These are phyloP conservation scores for Melanotaenia maccullochi DNA, from an alignment of 2,797 vertebrate genomes.

Conservation along the genomic window DNA sequence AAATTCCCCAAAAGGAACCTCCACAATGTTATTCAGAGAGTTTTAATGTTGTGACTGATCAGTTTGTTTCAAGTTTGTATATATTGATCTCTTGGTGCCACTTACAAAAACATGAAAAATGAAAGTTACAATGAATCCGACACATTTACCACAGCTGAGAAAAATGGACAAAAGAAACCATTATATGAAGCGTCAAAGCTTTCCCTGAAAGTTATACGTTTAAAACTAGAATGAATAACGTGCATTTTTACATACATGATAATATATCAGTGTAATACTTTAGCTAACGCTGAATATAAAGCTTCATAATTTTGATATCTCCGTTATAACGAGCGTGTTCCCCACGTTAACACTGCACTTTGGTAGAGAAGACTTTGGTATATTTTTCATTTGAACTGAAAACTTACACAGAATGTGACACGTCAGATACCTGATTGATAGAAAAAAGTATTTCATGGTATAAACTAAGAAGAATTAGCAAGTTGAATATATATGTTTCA, in stretches of 20 bases:
- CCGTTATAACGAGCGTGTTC: slow-evolving; percentile 6
- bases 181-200: not conserved
- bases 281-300: slow-evolving; percentile 15
- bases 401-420: not conserved
- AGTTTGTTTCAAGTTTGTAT: slow-evolving; percentile 23
- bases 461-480: slow-evolving; percentile 28
- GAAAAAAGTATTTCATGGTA: not conserved
- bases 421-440: slow-evolving; percentile 5
- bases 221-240: slow-evolving; percentile 5
- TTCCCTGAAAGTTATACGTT: not conserved
- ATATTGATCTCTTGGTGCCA: slow-evolving; percentile 24
- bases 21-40: too few relatives aligned
- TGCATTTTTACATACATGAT: not conserved
- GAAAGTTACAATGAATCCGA: not conserved
- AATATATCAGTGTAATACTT: not conserved
- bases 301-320: not conserved
- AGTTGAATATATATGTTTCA: slow-evolving; percentile 7
- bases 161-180: not conserved
- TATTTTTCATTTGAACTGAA: slow-evolving; percentile 33
- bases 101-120: slow-evolving; percentile 11
- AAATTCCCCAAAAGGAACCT: too few relatives aligned
- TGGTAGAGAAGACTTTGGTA: slow-evolving; percentile 34
- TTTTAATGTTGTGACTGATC: slow-evolving; percentile 5
- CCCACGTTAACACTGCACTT: slow-evolving; percentile 26
- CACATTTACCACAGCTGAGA: not conserved